Percentiles rank a stretch among this genome's conserved stretches.
phyloP scores from a whole-genome alignment of 2,797 vertebrate genomes.

The Perodicticus potto region DNA sequence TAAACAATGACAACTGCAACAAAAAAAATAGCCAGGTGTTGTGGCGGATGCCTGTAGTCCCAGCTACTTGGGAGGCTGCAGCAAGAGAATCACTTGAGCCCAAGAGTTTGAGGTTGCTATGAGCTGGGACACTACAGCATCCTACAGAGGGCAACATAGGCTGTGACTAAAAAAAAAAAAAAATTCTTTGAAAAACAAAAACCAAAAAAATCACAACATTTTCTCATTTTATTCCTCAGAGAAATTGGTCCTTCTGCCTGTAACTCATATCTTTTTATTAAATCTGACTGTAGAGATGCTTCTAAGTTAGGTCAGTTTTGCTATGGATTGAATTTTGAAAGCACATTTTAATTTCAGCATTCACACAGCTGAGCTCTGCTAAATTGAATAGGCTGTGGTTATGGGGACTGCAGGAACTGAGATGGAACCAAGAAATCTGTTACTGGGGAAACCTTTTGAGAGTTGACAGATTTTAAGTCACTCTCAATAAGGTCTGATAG shows the following conservation, averaged over 20 bases:
- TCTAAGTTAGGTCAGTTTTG: slow-evolving; percentile 64
- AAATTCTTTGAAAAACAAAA: background rate
- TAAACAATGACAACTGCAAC: no score
- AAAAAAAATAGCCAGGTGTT: no score
- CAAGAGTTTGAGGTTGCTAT: no score
- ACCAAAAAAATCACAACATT: background rate
- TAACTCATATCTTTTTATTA: slow-evolving; percentile 59
- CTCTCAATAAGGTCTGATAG: slow-evolving; percentile 76
- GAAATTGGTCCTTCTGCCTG: slow-evolving; percentile 38
- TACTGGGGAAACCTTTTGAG: slow-evolving; percentile 71
- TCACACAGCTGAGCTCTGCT: slow-evolving; percentile 51
- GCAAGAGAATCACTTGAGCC: no score
- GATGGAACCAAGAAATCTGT: slow-evolving; percentile 76
- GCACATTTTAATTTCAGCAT: slow-evolving; percentile 78
- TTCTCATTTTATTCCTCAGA: slow-evolving; percentile 57
- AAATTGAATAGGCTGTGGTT: slow-evolving; percentile 71
- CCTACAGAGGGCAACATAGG: no score
- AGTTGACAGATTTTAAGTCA: slow-evolving; percentile 73
- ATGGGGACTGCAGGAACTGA: slow-evolving; percentile 66
- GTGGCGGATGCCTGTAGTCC: no score
- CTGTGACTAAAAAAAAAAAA: no score
- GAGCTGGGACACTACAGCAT: no score
- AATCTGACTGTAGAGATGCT: slow-evolving; percentile 66
- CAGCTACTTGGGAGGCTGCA: no score
- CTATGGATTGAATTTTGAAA: slow-evolving; percentile 72